phyloP scores from a whole-genome alignment of 1,140 invertebrate genomes.

The Eriocheir sinensis region DNA sequence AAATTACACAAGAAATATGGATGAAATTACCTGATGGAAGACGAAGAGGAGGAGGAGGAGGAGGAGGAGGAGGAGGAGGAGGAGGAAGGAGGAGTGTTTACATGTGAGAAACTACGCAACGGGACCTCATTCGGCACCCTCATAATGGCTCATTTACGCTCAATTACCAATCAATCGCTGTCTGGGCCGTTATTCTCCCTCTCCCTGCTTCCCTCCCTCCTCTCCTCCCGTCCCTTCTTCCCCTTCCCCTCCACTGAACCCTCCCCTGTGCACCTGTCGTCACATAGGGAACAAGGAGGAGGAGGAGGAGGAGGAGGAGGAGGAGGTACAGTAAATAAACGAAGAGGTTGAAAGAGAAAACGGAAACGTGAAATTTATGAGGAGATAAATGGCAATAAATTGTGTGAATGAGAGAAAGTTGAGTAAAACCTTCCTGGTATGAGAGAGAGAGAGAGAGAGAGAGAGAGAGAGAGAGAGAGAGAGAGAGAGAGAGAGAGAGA shows the following conservation, averaged over 20 bases:
- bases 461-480: slow-evolving; percentile 62
- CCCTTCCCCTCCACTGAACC: neutral
- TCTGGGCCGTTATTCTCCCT: neutral
- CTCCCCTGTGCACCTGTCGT: neutral
- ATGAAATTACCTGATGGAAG: neutral
- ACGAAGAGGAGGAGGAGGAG: slow-evolving; percentile 46
- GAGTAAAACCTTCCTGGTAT: neutral
- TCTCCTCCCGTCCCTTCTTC: neutral
- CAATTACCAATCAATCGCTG: neutral
- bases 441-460: slow-evolving; percentile 56
- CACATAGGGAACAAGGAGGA: neutral
- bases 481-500: slow-evolving; percentile 27
- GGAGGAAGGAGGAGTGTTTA: neutral
- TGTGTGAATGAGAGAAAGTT: neutral
- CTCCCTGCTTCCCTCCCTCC: neutral
- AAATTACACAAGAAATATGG: neutral
- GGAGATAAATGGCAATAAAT: neutral
- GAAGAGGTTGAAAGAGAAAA: neutral
- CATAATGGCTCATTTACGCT: slow-evolving; percentile 28
- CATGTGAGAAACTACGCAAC: slow-evolving; percentile 13
- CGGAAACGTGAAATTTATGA: neutral
- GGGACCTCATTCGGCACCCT: neutral
- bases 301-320: neutral
- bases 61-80: slow-evolving; percentile 40
- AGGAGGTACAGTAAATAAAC: neutral